phyloP scores from a whole-genome alignment of 23 tunicate genomes.

The Ascidia mentula region DNA sequence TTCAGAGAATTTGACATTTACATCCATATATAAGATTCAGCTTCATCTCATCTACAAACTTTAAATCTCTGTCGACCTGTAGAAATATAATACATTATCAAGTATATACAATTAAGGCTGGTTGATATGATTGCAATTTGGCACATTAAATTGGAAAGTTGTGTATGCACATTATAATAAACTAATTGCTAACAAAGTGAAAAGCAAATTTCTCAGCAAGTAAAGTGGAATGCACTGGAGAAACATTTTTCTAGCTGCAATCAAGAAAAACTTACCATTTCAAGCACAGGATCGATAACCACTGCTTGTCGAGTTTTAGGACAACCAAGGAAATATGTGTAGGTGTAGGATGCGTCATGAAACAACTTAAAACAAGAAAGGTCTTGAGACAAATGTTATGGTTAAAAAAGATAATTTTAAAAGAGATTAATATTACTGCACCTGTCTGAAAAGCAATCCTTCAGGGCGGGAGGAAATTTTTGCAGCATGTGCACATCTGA shows the following conservation, averaged over 20 bases:
- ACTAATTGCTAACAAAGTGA: too few relatives aligned
- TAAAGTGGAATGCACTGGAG: too few relatives aligned
- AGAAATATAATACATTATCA: too few relatives aligned
- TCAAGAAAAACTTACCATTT: slow-evolving; percentile 25
- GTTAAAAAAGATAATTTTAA: not conserved
- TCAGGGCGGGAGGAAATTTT: not conserved
- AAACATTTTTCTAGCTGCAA: too few relatives aligned
- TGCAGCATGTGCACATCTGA: not conserved
- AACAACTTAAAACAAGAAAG: slow-evolving; percentile 53
- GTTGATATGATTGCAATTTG: too few relatives aligned
- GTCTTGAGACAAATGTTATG: not conserved
- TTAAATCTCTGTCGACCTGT: slow-evolving; percentile 61
- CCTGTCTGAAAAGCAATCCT: not conserved
- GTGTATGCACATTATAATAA: too few relatives aligned
- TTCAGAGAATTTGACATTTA: not conserved
- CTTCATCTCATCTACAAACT: slow-evolving; percentile 41
- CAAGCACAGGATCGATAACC: slow-evolving; percentile 82
- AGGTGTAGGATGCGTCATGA: slow-evolving; percentile 67
- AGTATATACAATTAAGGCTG: too few relatives aligned
- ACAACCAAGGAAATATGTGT: slow-evolving; percentile 92
- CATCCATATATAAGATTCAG: slow-evolving; percentile 41
- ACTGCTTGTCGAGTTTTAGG: slow-evolving; percentile 62
- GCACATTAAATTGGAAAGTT: too few relatives aligned
- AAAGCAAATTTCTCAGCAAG: too few relatives aligned
- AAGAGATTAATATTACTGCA: not conserved